Evolutionary conservation across 2,797 vertebrate genomes (phyloP), one percentile per base, ranked within the genome.

Genomic region (Hephaestus fuliginosus): DNA sequence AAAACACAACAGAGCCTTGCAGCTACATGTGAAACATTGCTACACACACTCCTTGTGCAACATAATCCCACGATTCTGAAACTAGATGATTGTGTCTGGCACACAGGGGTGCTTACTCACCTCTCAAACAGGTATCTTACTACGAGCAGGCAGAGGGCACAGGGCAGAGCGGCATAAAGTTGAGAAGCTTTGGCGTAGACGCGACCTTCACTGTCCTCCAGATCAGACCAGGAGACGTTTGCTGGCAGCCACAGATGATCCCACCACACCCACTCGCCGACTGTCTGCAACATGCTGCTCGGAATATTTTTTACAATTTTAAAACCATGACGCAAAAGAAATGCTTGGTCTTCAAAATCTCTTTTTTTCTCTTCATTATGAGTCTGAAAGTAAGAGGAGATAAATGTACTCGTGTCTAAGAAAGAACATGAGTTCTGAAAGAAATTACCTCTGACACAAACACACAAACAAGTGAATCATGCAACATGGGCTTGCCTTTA

Each of bases 201-300:
- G 0, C 91, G 89, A 4, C 94, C 97, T 11, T 97, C 95, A 0
- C 70, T 92, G 90, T 98, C 97, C 72, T 97, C 93, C 43, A 98
- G 93, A 83, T 98, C 94, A 9, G 94, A 94, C 98, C 97, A 98
- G 0, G 96, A 96, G 76, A 96, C 70, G 1, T 95, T 95, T 20
- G 58, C 88, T 56, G 98, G 98, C 81, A 99, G 95, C 98, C 98
- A 99, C 74, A 97, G 93, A 80, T 93, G 93, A 70, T 99, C 97
- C 96, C 95, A 96, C 97, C 97, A 98, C 93, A 98, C 95, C 97
- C 97, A 99, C 76, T 97, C 95, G 64, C 89, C 82, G 87, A 96
- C 90, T 1, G 80, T 92, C 76, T 30, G 94, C 78, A 96, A 93
- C 98, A 99, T 99, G 86, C 93, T 96, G 89, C 80, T 85, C 53